A percentile compares a stretch with the other conserved stretches of the same genome.
Evolutionary conservation across 2,113 vertebrate genomes (phyloP).

Genomic region (Hydropotes inermis): DNA sequence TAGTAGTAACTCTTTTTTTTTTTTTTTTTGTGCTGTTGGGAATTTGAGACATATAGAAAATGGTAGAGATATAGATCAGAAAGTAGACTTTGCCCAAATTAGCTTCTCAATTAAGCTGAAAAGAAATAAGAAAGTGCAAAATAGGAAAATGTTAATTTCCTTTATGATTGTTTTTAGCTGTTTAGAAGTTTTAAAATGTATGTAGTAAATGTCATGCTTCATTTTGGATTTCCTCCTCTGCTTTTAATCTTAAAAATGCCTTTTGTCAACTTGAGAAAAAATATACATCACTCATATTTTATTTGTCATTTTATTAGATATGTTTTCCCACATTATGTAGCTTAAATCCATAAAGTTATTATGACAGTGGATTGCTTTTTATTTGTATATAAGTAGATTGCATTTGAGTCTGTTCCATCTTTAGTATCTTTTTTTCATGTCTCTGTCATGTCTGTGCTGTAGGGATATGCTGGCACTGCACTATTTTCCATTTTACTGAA

Average conservation of each 20-base stretch:
- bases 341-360: neutral
- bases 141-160: neutral
- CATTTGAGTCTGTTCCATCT: neutral
- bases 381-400: neutral
- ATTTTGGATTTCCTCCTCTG: neutral
- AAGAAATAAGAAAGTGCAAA: neutral
- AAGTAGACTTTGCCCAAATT: neutral
- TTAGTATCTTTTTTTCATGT: neutral
- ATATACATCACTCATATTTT: neutral
- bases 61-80: neutral
- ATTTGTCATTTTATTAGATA: slow-evolving; percentile 20
- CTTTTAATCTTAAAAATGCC: slow-evolving; percentile 17
- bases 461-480: neutral
- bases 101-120: neutral
- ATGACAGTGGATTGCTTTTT: neutral
- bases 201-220: neutral
- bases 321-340: neutral
- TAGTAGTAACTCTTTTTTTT: neutral
- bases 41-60: neutral
- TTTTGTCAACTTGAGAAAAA: neutral
- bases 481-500: neutral
- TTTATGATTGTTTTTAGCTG: neutral
- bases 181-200: neutral
- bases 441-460: neutral
- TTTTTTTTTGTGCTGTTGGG: neutral